phyloP scores from a whole-genome alignment of 2,888 invertebrate genomes.

The Ectemnius cavifrons region DNA sequence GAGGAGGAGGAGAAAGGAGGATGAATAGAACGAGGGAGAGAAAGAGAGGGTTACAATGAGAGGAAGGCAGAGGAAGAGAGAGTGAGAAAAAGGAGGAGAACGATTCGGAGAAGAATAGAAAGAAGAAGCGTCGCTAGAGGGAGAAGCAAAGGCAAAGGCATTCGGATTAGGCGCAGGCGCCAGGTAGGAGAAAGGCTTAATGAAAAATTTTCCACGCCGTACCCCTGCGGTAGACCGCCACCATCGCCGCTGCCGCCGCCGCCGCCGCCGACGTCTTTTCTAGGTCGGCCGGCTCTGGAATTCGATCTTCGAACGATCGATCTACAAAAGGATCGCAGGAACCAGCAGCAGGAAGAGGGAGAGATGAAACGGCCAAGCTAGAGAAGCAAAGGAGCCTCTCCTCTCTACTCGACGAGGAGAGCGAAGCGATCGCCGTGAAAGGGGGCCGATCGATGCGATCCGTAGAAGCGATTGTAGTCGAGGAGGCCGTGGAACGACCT shows the following conservation, averaged over 20 bases:
- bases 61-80: constrained; percentile 14
- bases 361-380: no score
- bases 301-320: constrained; percentile 59
- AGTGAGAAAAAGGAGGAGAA: constrained; percentile 10
- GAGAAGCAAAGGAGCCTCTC: no score
- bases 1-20: constrained; percentile 11
- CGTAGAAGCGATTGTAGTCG: constrained; percentile 51
- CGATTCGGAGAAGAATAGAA: no score
- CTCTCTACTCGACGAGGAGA: background rate
- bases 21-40: background rate
- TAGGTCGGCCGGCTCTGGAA: constrained; percentile 55
- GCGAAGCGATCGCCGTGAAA: constrained; percentile 2
- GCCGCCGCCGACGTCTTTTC: constrained; percentile 32
- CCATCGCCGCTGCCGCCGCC: no score
- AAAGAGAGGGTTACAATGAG: no score
- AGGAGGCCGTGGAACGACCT: constrained; percentile 47
- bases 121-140: background rate
- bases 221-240: constrained; percentile 42
- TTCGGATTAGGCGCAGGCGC: constrained; percentile 67
- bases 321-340: constrained; percentile 37
- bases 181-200: constrained; percentile 71
- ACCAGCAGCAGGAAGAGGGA: constrained; percentile 6
- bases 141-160: constrained; percentile 25
- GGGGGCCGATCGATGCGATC: constrained; percentile 53
- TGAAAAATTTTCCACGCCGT: constrained; percentile 67